Base-by-base conservation (phyloP, 2,888 invertebrate species). In the Chrysomela aeneicollis region DNA sequence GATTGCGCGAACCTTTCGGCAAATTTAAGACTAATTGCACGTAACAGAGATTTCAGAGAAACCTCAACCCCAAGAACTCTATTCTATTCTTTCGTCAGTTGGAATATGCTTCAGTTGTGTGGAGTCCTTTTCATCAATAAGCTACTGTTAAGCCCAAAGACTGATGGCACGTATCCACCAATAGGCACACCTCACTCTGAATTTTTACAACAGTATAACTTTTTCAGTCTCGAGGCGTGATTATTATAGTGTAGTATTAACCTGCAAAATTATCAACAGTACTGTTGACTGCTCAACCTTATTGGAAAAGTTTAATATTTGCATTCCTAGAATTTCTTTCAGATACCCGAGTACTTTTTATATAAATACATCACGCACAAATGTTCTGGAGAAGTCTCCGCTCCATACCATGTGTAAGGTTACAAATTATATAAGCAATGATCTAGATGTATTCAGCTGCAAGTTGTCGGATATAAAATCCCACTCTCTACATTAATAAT, bases 1-100 rank as follows among this genome's bases (percentile, higher is more conserved):
- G 59, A 59, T 30, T 59, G 59, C 26, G 3, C 2, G 15, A 8
- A 4, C 19, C 26, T 59, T 9, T 50, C 52, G 17, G 18, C 26
- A 26, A 26, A 26, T 26, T 26, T 3, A 26, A 26, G 26, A 26
- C 6, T 26, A 26, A 26, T 26, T 26, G 26, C 26, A 26, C 26
- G 26, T 26, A 5, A 26, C 26, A 26, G 26, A 5, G 26, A 26
- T 3, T 5, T 26, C 26, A 26, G 6, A 26, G 26, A 26, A 26
- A 26, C 26, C 26, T 26, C 26, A 6, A 26, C 26, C 26, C 6
- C 6, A 26, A 26, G 6, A 26, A 3, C 26, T 26, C 26, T 26
- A 26, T 26, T 26, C 26, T 26, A 26, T 26, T 26, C 3, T 26
- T 26, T 26, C 26, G 6, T 26, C 26, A 26, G 26, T 26, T 26